A percentile compares a stretch with the other conserved stretches of the same genome.
Conservation (phyloP, 2,797 vertebrate species). For the Xerus rutilus region DNA sequence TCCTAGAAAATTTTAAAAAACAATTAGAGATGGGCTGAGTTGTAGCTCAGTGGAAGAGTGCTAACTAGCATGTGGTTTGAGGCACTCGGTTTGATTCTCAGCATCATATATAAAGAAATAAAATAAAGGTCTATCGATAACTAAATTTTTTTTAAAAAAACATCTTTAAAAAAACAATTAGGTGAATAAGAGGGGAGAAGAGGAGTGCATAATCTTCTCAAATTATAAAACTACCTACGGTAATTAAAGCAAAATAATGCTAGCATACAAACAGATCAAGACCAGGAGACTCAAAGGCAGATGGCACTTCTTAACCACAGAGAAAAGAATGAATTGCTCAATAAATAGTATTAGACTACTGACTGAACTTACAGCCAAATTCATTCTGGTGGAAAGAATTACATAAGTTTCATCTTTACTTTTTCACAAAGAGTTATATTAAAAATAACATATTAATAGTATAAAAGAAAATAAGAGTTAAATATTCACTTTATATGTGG, state of each 20-base stretch:
- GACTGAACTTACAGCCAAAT: not conserved
- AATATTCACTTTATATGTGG: not conserved
- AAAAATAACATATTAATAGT: slow-evolving; percentile 39
- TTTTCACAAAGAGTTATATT: slow-evolving; percentile 34
- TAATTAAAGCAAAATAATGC: not conserved
- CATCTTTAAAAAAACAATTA: too few species aligned
- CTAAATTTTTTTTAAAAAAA: too few species aligned
- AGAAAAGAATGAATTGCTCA: slow-evolving; percentile 5
- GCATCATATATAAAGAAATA: too few species aligned
- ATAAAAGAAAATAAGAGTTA: not conserved
- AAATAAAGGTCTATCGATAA: too few species aligned
- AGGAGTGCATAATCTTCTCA: not conserved
- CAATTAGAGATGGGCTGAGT: not conserved
- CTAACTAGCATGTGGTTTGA: too few species aligned
- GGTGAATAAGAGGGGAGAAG: not conserved
- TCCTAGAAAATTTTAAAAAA: slow-evolving; percentile 1
- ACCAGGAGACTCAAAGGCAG: not conserved
- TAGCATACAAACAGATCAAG: not conserved
- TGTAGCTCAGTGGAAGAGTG: not conserved
- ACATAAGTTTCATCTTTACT: not conserved
- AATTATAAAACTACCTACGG: not conserved
- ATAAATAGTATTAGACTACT: not conserved
- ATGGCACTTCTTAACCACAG: not conserved
- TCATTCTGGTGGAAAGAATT: slow-evolving; percentile 40
- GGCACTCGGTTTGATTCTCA: too few species aligned